phyloP scores from a whole-genome alignment of 1,140 invertebrate species.

The Lordiphosa mommai region DNA sequence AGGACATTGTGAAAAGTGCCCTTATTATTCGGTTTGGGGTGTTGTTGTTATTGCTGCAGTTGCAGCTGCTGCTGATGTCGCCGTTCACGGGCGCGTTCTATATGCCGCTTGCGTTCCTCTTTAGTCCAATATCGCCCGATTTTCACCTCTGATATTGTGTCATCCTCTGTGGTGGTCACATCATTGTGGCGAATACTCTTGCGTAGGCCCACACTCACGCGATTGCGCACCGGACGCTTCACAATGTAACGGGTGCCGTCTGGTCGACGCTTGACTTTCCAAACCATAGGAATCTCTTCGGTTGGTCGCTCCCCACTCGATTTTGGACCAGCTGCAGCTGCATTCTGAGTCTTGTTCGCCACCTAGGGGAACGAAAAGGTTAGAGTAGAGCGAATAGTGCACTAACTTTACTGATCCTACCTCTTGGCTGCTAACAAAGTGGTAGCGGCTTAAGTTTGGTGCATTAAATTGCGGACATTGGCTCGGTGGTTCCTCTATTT shows the following conservation, averaged over 20 bases:
- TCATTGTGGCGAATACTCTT: constrained; percentile 84
- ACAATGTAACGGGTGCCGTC: constrained; percentile 91
- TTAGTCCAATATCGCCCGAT: constrained; percentile 90
- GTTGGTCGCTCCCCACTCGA: constrained; percentile 9
- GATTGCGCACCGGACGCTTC: constrained; percentile 85
- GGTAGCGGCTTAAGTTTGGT: constrained; percentile 83
- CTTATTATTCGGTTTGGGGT: background rate
- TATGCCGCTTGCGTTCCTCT: constrained; percentile 88
- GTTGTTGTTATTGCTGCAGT: constrained; percentile 19
- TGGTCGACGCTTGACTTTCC: constrained; percentile 89
- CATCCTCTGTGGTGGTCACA: constrained; percentile 88
- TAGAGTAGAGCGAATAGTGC: background rate
- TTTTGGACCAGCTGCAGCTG: constrained; percentile 12
- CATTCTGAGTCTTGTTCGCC: constrained; percentile 26
- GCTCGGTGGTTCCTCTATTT: constrained; percentile 27
- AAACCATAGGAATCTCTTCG: constrained; percentile 83
- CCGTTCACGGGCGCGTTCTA: constrained; percentile 85
- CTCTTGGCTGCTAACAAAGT: constrained; percentile 83
- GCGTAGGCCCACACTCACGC: constrained; percentile 79
- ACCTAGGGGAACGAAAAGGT: constrained; percentile 25
- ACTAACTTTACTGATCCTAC: constrained; percentile 58
- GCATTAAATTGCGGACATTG: constrained; percentile 79
- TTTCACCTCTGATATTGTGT: constrained; percentile 90
- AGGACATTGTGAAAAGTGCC: too few relatives aligned
- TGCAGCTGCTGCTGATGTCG: constrained; percentile 81